Percentiles rank a stretch among this genome's conserved stretches.
These are phyloP conservation scores for Apodemia mormo DNA, from an alignment of 2,888 invertebrate genomes.

Conservation along the genomic window DNA sequence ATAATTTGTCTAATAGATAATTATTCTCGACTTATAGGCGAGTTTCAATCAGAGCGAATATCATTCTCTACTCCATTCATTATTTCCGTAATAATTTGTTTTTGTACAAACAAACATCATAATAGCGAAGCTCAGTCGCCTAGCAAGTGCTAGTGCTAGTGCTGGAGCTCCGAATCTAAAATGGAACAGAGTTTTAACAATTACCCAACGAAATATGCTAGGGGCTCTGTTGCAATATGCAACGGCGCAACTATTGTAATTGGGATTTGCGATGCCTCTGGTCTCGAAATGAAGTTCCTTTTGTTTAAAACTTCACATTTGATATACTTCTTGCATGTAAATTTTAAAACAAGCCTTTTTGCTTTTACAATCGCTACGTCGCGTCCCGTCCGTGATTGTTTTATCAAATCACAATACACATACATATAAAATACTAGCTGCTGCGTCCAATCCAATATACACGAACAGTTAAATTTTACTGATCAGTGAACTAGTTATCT, in stretches of 20 bases:
- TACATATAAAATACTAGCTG: too few species aligned
- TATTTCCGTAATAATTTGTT: too few species aligned
- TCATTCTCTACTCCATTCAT: too few species aligned
- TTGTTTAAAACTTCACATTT: conserved; percentile 4
- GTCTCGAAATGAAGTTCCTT: conserved; percentile 8
- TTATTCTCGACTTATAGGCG: too few species aligned
- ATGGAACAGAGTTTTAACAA: conserved; percentile 7
- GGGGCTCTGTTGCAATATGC: conserved; percentile 1
- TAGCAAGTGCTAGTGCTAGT: too few species aligned
- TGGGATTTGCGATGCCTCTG: not conserved
- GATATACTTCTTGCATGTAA: not conserved
- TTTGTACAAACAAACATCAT: too few species aligned
- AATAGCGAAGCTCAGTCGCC: too few species aligned
- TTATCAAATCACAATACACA: too few species aligned
- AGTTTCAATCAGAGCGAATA: too few species aligned
- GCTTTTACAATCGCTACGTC: not conserved
- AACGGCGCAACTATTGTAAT: conserved; percentile 5
- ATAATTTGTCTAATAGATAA: too few species aligned
- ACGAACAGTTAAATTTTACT: too few species aligned
- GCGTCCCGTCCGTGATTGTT: not conserved
- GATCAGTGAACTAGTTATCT: not conserved
- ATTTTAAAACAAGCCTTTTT: not conserved
- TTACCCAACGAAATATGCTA: not conserved
- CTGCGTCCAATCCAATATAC: too few species aligned
- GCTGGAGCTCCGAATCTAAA: conserved; percentile 13